Evolutionary conservation across 2,888 invertebrate species (phyloP), one percentile per base, ranked within the genome.

Genomic region (Mechanitis messenoides): DNA sequence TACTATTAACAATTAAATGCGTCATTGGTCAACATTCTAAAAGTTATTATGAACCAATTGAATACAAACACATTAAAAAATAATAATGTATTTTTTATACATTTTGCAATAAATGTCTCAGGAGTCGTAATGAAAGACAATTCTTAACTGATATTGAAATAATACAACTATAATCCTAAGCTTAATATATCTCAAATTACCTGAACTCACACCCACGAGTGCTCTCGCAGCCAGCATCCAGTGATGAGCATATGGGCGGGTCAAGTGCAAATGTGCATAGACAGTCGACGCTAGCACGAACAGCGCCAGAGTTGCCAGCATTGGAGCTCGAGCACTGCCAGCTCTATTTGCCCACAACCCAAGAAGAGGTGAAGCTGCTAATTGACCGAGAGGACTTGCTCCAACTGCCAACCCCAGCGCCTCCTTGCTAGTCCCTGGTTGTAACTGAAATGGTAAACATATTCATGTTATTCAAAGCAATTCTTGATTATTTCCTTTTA

Each of bases 331-430:
- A 69, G 95, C 93, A 1, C 93, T 92, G 58, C 93, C 93, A 35
- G 93, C 84, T 76, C 92, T 93, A 81, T 96, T 96, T 58, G 95
- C 94, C 95, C 96, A 96, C 92, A 94, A 93, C 53, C 96, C 96
- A 68, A 96, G 92, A 68, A 96, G 81, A 2, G 96, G 96, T 31
- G 96, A 96, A 80, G 95, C 95, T 63, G 96, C 77, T 93, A 96
- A 94, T 91, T 97, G 96, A 0, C 95, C 96, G 65, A 96, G 91
- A 12, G 97, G 96, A 89, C 96, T 96, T 35, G 96, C 95, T 45
- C 95, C 96, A 58, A 96, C 95, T 57, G 96, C 93, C 72, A 94
- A 92, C 5, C 96, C 96, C 92, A 96, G 93, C 75, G 95, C 94
- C 84, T 95, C 95, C 81, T 96, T 96, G 68, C 94, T 93, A 5